phyloP scores from a whole-genome alignment of 2,888 invertebrate species.

The Xiphydria camelus region DNA sequence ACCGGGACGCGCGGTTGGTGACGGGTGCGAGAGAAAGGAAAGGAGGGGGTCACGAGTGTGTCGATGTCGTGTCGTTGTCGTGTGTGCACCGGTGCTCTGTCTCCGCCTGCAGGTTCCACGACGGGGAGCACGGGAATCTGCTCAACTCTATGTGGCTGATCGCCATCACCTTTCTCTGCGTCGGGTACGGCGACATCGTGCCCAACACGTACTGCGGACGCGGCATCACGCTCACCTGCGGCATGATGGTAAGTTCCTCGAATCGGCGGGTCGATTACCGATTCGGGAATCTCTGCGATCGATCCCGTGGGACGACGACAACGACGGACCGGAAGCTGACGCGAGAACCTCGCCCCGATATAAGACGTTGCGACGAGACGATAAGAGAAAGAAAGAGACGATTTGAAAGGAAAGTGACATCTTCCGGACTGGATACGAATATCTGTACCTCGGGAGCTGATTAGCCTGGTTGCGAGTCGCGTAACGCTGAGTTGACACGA shows the following conservation, averaged over 20 bases:
- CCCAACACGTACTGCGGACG: conserved; percentile 98
- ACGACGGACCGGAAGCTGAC: no score
- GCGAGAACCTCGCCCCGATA: no score
- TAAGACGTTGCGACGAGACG: no score
- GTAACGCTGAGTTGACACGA: no score
- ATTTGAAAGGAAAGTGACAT: no score
- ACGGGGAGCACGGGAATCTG: conserved; percentile 94
- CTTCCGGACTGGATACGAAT: no score
- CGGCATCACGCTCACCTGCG: conserved; percentile 95
- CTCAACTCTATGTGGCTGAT: conserved; percentile 99
- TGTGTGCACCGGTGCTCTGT: conserved; percentile 13
- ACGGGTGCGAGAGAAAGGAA: neutral
- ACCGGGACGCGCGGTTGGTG: no score
- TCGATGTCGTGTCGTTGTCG: conserved; percentile 9
- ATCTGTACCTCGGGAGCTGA: no score
- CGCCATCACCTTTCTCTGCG: conserved; percentile 97
- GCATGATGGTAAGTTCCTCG: conserved; percentile 85
- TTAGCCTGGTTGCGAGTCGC: no score
- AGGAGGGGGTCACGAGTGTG: neutral
- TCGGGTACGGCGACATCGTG: conserved; percentile 98
- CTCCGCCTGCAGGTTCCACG: conserved; percentile 76
- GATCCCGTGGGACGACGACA: no score
- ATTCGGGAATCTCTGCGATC: neutral
- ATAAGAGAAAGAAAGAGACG: no score
- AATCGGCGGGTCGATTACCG: neutral